Percentiles rank a stretch among this genome's conserved stretches.
These are phyloP conservation scores for Rhadina sibilatrix DNA, from an alignment of 2,113 vertebrate genomes.

Conservation along the genomic window DNA sequence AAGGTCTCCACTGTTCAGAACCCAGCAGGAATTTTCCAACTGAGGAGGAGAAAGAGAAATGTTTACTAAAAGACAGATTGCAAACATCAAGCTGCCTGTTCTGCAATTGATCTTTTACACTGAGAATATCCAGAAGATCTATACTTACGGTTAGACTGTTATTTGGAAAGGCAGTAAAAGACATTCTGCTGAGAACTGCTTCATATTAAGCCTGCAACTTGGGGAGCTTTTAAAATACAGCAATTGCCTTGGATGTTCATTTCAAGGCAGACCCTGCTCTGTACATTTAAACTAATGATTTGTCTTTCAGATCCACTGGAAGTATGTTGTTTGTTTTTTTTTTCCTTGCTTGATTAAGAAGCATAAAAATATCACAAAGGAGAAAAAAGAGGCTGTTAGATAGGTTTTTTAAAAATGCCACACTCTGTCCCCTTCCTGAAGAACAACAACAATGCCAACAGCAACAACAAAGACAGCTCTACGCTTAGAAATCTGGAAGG, in stretches of 20 bases:
- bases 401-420: background rate
- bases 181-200: background rate
- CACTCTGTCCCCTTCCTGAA: background rate
- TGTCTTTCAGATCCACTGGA: background rate
- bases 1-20: background rate
- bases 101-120: constrained; percentile 23
- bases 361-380: background rate
- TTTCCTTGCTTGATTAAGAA: background rate
- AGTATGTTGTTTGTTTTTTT: background rate
- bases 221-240: background rate
- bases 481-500: background rate
- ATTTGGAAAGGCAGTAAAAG: background rate
- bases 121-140: background rate
- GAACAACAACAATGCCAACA: background rate
- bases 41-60: background rate
- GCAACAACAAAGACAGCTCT: background rate
- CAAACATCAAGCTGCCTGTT: constrained; percentile 14
- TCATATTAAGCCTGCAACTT: background rate
- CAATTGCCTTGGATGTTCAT: background rate
- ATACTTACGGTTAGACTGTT: background rate
- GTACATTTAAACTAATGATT: background rate
- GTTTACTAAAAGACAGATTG: constrained; percentile 35
- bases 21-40: constrained; percentile 3
- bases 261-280: background rate
- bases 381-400: background rate